phyloP scores from a whole-genome alignment of 2,888 invertebrate species.

The Plebejus anna region DNA sequence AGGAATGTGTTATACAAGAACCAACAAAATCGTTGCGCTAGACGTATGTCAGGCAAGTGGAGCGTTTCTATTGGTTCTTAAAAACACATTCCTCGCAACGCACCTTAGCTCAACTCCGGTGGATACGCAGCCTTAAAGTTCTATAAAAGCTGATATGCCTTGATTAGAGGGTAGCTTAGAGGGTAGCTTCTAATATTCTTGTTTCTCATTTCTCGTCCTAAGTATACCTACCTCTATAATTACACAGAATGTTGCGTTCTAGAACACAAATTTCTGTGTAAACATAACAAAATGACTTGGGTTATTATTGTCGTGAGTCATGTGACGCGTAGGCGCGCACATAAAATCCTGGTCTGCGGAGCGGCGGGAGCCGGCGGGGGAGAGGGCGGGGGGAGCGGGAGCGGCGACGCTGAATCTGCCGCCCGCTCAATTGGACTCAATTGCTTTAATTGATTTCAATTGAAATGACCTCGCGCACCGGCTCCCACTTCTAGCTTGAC shows the following conservation, averaged over 20 bases:
- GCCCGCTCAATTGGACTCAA: constrained; percentile 76
- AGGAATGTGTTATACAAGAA: too few species aligned
- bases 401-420: constrained; percentile 75
- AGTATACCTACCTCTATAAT: background rate
- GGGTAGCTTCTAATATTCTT: too few species aligned
- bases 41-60: too few species aligned
- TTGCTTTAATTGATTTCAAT: constrained; percentile 78
- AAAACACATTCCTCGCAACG: too few species aligned
- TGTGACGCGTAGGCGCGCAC: constrained; percentile 76
- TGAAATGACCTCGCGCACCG: constrained; percentile 78
- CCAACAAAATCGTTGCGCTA: too few species aligned
- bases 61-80: too few species aligned
- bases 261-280: background rate
- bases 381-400: constrained; percentile 36
- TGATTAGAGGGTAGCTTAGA: too few species aligned
- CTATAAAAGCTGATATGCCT: too few species aligned
- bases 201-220: too few species aligned
- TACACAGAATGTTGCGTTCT: background rate
- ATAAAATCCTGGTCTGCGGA: constrained; percentile 70
- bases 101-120: too few species aligned
- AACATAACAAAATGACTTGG: background rate
- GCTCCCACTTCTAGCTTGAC: constrained; percentile 74
- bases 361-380: constrained; percentile 39
- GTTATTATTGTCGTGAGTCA: constrained; percentile 51
- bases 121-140: too few species aligned